A percentile compares a stretch with the other conserved stretches of the same genome.
Conservation (phyloP, 2,888 invertebrate species). For the Patella depressa region DNA sequence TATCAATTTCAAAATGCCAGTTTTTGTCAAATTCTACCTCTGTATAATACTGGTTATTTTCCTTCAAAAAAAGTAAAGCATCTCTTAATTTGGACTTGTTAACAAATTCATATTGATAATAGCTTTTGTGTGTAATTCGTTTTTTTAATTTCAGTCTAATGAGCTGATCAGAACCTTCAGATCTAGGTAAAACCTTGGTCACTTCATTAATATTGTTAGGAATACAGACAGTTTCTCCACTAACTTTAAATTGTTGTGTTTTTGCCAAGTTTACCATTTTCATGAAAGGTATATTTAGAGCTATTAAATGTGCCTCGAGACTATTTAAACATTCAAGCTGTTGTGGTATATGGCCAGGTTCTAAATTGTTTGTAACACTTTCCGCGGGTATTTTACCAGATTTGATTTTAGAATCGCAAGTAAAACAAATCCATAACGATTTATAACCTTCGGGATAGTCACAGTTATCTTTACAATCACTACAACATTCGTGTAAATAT, state of each 20-base stretch:
- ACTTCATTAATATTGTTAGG: conserved; percentile 6
- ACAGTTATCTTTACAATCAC: background rate
- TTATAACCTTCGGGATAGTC: background rate
- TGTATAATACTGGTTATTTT: background rate
- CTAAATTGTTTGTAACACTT: conserved; percentile 12
- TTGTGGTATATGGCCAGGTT: background rate
- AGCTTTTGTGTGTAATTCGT: background rate
- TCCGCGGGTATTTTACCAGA: conserved; percentile 9
- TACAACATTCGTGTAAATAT: background rate
- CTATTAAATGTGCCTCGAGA: background rate
- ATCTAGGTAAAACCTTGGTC: background rate
- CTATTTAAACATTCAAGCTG: background rate
- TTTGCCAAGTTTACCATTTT: background rate
- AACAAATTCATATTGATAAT: background rate
- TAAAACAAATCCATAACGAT: background rate
- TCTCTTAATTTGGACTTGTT: background rate
- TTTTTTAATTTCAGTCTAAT: background rate
- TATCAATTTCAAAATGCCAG: background rate
- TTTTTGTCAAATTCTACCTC: background rate
- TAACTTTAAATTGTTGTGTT: background rate
- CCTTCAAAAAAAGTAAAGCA: background rate
- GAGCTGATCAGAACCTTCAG: background rate
- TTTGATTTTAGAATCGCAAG: background rate
- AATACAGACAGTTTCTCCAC: background rate
- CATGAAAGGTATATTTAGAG: conserved; percentile 7